phyloP scores from a whole-genome alignment of 2,888 invertebrate genomes.

The Diaprepes abbreviatus region DNA sequence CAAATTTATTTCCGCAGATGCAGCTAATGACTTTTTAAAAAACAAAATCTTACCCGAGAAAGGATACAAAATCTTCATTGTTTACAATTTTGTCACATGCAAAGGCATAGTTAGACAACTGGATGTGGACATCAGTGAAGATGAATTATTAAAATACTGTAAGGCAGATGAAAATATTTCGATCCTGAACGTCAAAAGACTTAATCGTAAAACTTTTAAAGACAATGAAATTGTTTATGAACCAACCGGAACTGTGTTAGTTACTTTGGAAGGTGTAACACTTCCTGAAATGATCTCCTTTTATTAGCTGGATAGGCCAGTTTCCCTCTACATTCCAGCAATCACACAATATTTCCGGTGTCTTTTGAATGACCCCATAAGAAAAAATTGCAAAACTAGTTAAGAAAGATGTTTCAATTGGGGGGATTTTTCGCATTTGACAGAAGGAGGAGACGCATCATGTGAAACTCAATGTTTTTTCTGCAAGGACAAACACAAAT shows the following conservation, averaged over 20 bases:
- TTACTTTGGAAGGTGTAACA: background rate
- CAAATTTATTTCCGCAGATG: background rate
- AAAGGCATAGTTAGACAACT: conserved; percentile 20
- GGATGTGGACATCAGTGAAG: background rate
- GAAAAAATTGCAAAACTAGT: too few species aligned
- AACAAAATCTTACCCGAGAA: background rate
- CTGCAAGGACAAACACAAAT: too few species aligned
- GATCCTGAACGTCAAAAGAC: background rate
- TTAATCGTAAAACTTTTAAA: background rate
- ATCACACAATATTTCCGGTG: conserved; percentile 19
- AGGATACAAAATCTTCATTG: conserved; percentile 2
- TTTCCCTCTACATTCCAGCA: conserved; percentile 11
- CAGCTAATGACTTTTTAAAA: conserved; percentile 10
- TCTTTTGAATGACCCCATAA: too few species aligned
- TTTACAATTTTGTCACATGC: conserved; percentile 6
- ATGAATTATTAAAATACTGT: background rate
- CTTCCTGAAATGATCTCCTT: background rate
- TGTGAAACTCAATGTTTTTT: too few species aligned
- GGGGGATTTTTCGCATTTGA: too few species aligned
- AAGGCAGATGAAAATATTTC: background rate
- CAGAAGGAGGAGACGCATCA: too few species aligned
- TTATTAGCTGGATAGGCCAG: background rate
- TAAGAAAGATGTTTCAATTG: too few species aligned
- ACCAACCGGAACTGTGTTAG: background rate
- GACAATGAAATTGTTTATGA: too few species aligned